Evolutionary conservation across 2,113 vertebrate genomes (phyloP), one percentile per base, ranked within the genome.

Genomic region (Lasiurus cinereus): DNA sequence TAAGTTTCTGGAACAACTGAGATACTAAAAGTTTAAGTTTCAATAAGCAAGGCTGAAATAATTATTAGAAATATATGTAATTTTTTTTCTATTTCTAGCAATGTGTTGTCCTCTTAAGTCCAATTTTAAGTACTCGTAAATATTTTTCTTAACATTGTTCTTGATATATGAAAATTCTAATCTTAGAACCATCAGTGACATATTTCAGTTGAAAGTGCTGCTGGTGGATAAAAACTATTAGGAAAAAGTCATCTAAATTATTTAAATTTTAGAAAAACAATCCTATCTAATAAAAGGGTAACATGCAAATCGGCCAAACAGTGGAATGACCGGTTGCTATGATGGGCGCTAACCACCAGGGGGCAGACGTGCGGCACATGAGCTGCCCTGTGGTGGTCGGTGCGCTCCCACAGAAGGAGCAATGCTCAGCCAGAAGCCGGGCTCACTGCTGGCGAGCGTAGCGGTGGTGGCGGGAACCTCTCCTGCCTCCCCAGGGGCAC

Each of bases 1-100:
- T 83, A 74, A 91, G 33, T 96, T 93, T 92, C 90, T 52, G 39
- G 10, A 96, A 88, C 90, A 94, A 83, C 27, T 83, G 80, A 95
- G 27, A 91, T 73, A 91, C 31, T 79, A 84, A 88, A 89, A 73
- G 54, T 50, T 86, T 69, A 86, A 95, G 73, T 12, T 90, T 88
- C 59, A 84, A 48, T 82, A 36, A 88, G 29, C n/a, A 67, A 36
- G 9, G 43, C 14, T 70, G 27, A 93, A 84, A 91, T 76, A 36
- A 92, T 66, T 76, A 90, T 62, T 56, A 95, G 91, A 27, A 64
- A 91, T 59, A 64, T 22, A 31, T 62, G 8, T 3, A 56, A 22
- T 84, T 77, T 85, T 54, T 54, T 12, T 48, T 48, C 59, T 83
- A 52, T 72, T 83, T 67, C 15, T 87, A 62, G 39, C 7, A 83